These are phyloP conservation scores for Arrhamphus sclerolepis DNA, from an alignment of 2,797 vertebrate species.

Conservation along the genomic window DNA sequence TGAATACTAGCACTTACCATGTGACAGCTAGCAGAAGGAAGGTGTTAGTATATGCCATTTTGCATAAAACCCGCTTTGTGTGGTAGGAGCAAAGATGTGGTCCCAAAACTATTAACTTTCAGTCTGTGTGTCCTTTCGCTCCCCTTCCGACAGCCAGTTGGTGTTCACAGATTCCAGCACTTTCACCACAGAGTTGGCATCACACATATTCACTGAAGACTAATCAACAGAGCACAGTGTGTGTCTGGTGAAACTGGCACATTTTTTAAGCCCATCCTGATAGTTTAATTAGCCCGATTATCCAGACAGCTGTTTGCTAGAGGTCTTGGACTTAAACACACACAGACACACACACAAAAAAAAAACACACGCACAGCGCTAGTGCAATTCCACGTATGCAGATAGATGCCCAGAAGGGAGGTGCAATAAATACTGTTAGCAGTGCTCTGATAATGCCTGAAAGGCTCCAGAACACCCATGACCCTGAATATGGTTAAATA, in stretches of 20 bases:
- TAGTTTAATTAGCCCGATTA: slow-evolving; percentile 78
- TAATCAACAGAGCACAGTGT: slow-evolving; percentile 55
- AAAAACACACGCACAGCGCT: slow-evolving; percentile 15
- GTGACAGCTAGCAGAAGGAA: neutral
- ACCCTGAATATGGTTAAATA: no score
- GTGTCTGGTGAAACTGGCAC: slow-evolving; percentile 55
- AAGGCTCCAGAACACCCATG: neutral
- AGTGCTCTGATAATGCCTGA: slow-evolving; percentile 24
- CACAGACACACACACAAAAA: slow-evolving; percentile 22
- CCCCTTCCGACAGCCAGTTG: slow-evolving; percentile 46
- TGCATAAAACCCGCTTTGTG: neutral
- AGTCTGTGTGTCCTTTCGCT: slow-evolving; percentile 9
- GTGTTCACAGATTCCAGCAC: slow-evolving; percentile 39
- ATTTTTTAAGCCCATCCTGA: slow-evolving; percentile 61
- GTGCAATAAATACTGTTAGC: slow-evolving; percentile 47
- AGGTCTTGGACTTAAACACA: slow-evolving; percentile 36
- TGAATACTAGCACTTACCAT: no score
- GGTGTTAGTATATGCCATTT: neutral
- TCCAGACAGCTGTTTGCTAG: slow-evolving; percentile 75
- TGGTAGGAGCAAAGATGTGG: neutral
- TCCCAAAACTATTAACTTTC: neutral
- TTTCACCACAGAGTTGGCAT: slow-evolving; percentile 44
- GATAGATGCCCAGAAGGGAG: slow-evolving; percentile 33
- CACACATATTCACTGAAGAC: slow-evolving; percentile 47
- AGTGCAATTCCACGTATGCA: slow-evolving; percentile 41